Conservation (phyloP, 2,797 vertebrate genomes). For the Melanotaenia pygmaea region DNA sequence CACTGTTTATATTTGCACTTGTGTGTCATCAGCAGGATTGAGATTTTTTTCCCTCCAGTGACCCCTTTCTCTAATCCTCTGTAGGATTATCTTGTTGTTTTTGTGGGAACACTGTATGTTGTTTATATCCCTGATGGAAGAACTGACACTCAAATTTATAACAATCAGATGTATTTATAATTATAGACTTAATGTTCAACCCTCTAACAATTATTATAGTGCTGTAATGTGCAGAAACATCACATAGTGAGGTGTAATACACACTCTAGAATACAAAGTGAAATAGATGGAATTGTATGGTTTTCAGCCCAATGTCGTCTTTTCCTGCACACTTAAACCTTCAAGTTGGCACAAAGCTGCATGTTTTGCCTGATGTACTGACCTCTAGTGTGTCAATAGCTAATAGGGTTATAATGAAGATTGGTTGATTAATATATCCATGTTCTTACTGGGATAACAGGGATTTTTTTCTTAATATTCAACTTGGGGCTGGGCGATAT, state of each 20-base stretch:
- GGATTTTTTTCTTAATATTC: slow-evolving; percentile 16
- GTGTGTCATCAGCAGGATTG: slow-evolving; percentile 57
- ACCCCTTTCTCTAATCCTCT: slow-evolving; percentile 76
- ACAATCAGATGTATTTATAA: background rate
- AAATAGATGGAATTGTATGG: slow-evolving; percentile 19
- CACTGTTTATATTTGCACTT: slow-evolving; percentile 27
- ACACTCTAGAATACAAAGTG: background rate
- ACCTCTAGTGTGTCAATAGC: slow-evolving; percentile 5
- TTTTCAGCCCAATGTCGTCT: slow-evolving; percentile 67
- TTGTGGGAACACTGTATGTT: slow-evolving; percentile 64
- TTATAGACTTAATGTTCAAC: background rate
- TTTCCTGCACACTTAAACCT: slow-evolving; percentile 23
- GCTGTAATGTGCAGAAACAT: background rate
- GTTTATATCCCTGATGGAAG: slow-evolving; percentile 44
- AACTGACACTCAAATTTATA: slow-evolving; percentile 39
- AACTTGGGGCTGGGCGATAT: too few species aligned
- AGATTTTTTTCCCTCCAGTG: slow-evolving; percentile 49
- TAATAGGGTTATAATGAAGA: slow-evolving; percentile 13
- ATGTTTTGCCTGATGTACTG: slow-evolving; percentile 40
- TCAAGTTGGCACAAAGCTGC: slow-evolving; percentile 35
- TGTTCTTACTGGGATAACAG: background rate
- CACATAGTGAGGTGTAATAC: background rate
- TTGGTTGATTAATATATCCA: background rate
- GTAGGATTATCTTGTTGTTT: slow-evolving; percentile 80
- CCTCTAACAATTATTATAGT: background rate